Evolutionary conservation across 1,140 invertebrate species (phyloP).

Genomic region (Odontomachus brunneus): DNA sequence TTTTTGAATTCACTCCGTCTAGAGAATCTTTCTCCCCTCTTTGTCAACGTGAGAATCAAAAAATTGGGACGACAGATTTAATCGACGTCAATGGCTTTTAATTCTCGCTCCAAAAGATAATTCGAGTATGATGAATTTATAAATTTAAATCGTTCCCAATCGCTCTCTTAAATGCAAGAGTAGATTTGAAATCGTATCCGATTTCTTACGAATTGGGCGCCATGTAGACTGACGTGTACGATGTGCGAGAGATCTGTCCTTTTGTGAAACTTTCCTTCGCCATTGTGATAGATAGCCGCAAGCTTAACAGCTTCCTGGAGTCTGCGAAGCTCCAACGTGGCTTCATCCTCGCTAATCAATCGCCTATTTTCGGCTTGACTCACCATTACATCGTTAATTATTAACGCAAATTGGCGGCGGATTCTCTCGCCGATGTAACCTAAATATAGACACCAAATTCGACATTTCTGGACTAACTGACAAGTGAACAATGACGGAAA

Average conservation of each 20-base stretch:
- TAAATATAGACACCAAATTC: neutral
- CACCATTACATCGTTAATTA: conserved; percentile 41
- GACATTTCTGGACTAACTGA: conserved; percentile 7
- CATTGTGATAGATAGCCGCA: conserved; percentile 75
- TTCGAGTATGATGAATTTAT: too few relatives aligned
- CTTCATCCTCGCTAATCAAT: neutral
- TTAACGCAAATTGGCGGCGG: conserved; percentile 22
- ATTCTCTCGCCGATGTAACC: conserved; percentile 30
- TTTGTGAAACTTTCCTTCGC: conserved; percentile 69
- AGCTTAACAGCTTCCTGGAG: conserved; percentile 77
- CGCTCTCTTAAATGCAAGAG: too few relatives aligned
- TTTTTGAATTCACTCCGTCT: conserved; percentile 5
- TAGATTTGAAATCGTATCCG: neutral
- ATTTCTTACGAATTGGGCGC: conserved; percentile 77
- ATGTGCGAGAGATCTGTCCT: conserved; percentile 76
- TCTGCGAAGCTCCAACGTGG: conserved; percentile 67
- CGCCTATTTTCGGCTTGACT: neutral
- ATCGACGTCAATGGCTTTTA: too few relatives aligned
- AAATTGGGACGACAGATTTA: neutral
- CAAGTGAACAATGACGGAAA: conserved; percentile 37
- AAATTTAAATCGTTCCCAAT: too few relatives aligned
- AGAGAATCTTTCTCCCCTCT: neutral
- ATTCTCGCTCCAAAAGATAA: too few relatives aligned
- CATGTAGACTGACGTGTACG: conserved; percentile 76
- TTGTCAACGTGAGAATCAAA: too few relatives aligned